Base-by-base conservation (phyloP, 2,888 invertebrate species). In the Rotaria macrura region DNA sequence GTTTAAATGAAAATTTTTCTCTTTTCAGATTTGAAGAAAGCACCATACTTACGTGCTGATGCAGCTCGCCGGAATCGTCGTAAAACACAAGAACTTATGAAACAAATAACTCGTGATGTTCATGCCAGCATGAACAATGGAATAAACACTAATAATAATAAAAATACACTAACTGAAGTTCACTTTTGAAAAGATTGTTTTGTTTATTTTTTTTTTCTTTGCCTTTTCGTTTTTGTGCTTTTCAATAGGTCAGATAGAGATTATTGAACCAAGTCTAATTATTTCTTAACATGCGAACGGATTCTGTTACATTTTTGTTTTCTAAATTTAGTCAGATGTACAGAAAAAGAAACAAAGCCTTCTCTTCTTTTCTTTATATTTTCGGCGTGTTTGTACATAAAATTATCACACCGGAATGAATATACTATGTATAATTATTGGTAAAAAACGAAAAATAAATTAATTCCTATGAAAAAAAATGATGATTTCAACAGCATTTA, bases 81-180 rank as follows among this genome's bases (percentile, higher is more conserved):
- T 57, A 74, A 84, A 84, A 86, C 86, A 20, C 86, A 86, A 86
- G 86, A 86, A 55, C 74, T 86, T 72, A 86, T 84, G 72, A 86
- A 86, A 86, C 84, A 86, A 79, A 43, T 79, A 7, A 79, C 43
- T 43, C 79, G 79, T 43, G 79, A 79, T 79, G 79, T 79, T 79
- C 79, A 17, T n/a, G n/a, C 25, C 6, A n/a, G 79, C 4, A 20
- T 38, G 34, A 65, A 34, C 7, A 65, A 65, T 34, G 65, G 65
- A 34, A 34, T 65, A 34, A 34, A 20, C 9, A 34, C 2, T 5
- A 54, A 54, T 54, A 54, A 54, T 9, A 54, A 54, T 54, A 54
- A 54, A 5, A 54, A 54, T 54, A 54, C 9, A 5, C 34, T 14
- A 43, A 79, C 40, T 79, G 79, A 79, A 79, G 40, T 79, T 25